phyloP scores from a whole-genome alignment of 2,113 vertebrate genomes.

The Clinocottus analis region DNA sequence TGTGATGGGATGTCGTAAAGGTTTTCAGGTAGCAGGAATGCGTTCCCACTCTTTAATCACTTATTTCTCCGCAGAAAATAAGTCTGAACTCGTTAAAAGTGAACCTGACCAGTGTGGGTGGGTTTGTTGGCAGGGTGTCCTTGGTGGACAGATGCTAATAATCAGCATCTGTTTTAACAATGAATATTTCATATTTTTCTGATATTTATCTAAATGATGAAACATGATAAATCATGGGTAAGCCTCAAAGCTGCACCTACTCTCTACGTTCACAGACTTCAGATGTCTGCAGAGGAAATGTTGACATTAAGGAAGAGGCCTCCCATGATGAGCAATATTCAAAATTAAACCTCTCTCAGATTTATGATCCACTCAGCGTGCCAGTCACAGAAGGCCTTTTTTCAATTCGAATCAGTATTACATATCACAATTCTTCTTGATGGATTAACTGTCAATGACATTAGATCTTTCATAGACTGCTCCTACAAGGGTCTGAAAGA shows the following conservation, averaged over 20 bases:
- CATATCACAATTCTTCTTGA: constrained; percentile 42
- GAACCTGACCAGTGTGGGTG: constrained; percentile 26
- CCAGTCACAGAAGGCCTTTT: constrained; percentile 27
- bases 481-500: constrained; percentile 2
- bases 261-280: background rate
- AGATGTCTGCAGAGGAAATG: background rate
- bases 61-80: constrained; percentile 3
- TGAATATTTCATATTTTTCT: constrained; percentile 33
- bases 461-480: constrained; percentile 22
- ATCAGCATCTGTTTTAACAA: constrained; percentile 33
- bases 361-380: constrained; percentile 30
- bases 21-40: constrained; percentile 2
- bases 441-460: constrained; percentile 37
- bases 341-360: constrained; percentile 33
- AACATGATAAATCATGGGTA: constrained; percentile 7
- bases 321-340: constrained; percentile 27
- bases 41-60: background rate
- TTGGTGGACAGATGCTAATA: constrained; percentile 37
- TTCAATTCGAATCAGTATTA: constrained; percentile 42
- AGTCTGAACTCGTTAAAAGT: constrained; percentile 44
- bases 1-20: background rate
- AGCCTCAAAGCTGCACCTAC: constrained; percentile 15
- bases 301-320: constrained; percentile 19
- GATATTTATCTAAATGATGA: constrained; percentile 28
- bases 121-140: constrained; percentile 21